Percentiles rank a stretch among this genome's conserved stretches.
These are phyloP conservation scores for Lerista edwardsae DNA, from an alignment of 2,797 vertebrate species.

Conservation along the genomic window DNA sequence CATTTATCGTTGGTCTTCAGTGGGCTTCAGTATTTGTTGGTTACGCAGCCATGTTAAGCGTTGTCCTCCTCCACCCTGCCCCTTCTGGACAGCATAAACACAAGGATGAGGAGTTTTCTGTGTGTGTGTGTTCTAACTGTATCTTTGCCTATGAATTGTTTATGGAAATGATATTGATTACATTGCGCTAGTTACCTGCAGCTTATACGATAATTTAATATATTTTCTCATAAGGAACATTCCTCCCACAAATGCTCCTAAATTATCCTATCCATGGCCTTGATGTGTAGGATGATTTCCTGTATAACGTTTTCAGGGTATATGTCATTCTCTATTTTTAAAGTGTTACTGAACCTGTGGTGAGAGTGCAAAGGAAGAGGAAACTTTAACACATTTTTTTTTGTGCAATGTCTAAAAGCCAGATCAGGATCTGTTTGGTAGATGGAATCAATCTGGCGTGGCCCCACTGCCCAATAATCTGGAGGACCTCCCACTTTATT, in stretches of 20 bases:
- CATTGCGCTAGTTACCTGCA: background rate
- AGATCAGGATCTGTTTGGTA: background rate
- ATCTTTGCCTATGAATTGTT: background rate
- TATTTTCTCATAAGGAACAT: background rate
- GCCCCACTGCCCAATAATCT: background rate
- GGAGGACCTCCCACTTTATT: background rate
- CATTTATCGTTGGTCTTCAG: slow-evolving; percentile 23
- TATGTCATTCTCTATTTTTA: background rate
- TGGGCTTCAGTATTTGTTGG: background rate
- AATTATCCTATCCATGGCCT: background rate
- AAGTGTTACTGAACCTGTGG: slow-evolving; percentile 7
- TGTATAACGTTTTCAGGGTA: background rate
- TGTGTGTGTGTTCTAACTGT: background rate
- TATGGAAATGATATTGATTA: background rate
- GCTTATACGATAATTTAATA: background rate
- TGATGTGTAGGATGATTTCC: slow-evolving; percentile 1
- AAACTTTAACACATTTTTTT: background rate
- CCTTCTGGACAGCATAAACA: slow-evolving; percentile 7
- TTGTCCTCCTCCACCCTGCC: background rate
- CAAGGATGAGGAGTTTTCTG: slow-evolving; percentile 21
- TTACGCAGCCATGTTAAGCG: slow-evolving; percentile 5
- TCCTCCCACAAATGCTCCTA: background rate
- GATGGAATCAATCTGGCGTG: background rate
- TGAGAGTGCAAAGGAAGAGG: background rate
- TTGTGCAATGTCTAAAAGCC: background rate